Conservation (phyloP, 1,140 invertebrate genomes). For the Drosophila nigromelanica region DNA sequence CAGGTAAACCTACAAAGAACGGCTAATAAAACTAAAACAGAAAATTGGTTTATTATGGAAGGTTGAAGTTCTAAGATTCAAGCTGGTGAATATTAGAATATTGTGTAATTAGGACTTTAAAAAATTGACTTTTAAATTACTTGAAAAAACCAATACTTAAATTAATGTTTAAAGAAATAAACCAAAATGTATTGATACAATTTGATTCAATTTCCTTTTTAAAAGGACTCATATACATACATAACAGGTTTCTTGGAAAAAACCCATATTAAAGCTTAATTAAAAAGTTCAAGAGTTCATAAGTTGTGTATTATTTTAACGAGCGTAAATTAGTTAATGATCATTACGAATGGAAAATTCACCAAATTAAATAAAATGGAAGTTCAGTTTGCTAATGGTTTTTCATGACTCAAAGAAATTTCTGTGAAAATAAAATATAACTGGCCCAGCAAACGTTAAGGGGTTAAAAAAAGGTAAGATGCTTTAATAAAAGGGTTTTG, state of each 20-base stretch:
- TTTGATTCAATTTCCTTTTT: no score
- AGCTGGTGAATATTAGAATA: no score
- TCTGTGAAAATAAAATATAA: not conserved
- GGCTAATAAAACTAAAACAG: not conserved
- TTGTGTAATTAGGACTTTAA: no score
- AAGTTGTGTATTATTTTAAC: not conserved
- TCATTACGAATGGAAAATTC: slow-evolving; percentile 7
- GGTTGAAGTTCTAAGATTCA: not conserved
- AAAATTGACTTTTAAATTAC: no score
- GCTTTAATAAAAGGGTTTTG: not conserved
- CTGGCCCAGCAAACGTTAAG: not conserved
- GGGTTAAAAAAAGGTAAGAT: not conserved
- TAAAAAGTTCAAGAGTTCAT: not conserved
- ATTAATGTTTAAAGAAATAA: no score
- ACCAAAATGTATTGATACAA: no score
- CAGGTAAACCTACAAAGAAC: no score
- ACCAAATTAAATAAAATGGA: slow-evolving; percentile 12
- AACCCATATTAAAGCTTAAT: not conserved
- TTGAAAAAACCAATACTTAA: no score
- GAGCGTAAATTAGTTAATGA: not conserved
- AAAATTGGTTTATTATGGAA: not conserved
- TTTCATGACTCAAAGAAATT: not conserved
- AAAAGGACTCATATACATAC: no score
- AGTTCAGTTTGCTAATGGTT: not conserved
- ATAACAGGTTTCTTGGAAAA: no score